Base-by-base conservation (phyloP, 2,888 invertebrate species). In the Macaria notata region DNA sequence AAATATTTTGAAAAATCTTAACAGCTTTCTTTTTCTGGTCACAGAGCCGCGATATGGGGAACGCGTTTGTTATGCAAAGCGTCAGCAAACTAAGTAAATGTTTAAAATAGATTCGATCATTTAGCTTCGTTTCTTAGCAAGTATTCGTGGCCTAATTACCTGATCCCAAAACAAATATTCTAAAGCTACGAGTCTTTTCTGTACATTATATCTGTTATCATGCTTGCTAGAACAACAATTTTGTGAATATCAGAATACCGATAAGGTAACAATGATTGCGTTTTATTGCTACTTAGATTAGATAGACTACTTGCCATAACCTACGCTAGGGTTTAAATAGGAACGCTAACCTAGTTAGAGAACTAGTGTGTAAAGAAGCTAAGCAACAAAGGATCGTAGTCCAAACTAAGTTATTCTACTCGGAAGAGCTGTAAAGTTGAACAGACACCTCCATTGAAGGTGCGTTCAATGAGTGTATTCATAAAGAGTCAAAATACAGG, bases 71-170 rank as follows among this genome's bases (percentile, higher is more conserved):
- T 60, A 43, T 66, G 54, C 50, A 47, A 59, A 66, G 54, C 50
- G 49, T 46, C 51, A 31, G 52, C 33, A 42, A 44, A 53, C 57
- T 49, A 52, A 46, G 63, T 59, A 62, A 66, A 61, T 57, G 51
- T 62, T 62, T 63, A 61, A 62, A 62, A 56, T 61, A 51, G 56
- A 56, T 59, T 58, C 63, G 56, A 60, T 63, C 60, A 55, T 59
- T 63, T 62, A 59, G 51, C 56, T 63, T 62, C 45, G 60, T 58
- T 59, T 62, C 46, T 46, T 60, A 58, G 48, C 58, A 57, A 39
- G 54, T 58, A 52, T 60, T 60, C 57, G 54, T 61, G 54, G 46
- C 50, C 59, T 60, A 58, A 56, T 63, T 63, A 58, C 54, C 45
- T 48, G 44, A 53, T 42, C 33, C 33, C 39, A 38, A 49, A 52